Evolutionary conservation across 2,113 vertebrate species (phyloP), one percentile per base, ranked within the genome.

Genomic region (Agelaius phoeniceus): DNA sequence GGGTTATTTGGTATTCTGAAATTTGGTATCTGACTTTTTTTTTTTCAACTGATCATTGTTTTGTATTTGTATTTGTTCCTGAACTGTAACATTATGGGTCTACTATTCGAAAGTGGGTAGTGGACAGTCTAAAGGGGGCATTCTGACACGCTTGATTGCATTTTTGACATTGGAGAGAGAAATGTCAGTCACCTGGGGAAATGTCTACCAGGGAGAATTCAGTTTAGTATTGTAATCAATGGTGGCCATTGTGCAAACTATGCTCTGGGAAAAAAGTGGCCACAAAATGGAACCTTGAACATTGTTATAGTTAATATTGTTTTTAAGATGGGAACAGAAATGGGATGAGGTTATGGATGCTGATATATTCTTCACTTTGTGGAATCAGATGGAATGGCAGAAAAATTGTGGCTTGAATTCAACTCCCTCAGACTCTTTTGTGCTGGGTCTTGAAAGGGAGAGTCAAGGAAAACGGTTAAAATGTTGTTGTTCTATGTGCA

Each of bases 121-220:
- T 48, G 15, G 4, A n/a, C 18, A 33, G 28, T 28, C 19, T 48
- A 23, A 74, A 49, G 30, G 12, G n/a, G 30, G 10, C 16, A 14
- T 43, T 58, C 43, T 75, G 24, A 48, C 20, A 15, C 19, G 30
- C 13, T 35, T 41, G 15, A 13, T 49, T 66, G 20, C 24, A 20
- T 66, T 85, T 75, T 58, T 0, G 0, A 24, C 35, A 24, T 11
- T 66, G 43, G 24, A 48, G 30, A 49, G 24, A 57, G 30, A 49
- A 68, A 68, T 68, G 43, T 15, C 0, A 0, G 7, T 5, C 2
- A 9, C 43, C 6, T 28, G 23, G 22, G 28, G n/a, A 27, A 58
- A 49, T 8, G 18, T 11, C n/a, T 49, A 24, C 20, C 10, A 49
- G 13, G 20, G 15, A n/a, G 20, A 85, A 49, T 35, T 58, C 11